A percentile compares a stretch with the other conserved stretches of the same genome.
phyloP scores from a whole-genome alignment of 2,113 vertebrate genomes.

The Leucopsar rothschildi region DNA sequence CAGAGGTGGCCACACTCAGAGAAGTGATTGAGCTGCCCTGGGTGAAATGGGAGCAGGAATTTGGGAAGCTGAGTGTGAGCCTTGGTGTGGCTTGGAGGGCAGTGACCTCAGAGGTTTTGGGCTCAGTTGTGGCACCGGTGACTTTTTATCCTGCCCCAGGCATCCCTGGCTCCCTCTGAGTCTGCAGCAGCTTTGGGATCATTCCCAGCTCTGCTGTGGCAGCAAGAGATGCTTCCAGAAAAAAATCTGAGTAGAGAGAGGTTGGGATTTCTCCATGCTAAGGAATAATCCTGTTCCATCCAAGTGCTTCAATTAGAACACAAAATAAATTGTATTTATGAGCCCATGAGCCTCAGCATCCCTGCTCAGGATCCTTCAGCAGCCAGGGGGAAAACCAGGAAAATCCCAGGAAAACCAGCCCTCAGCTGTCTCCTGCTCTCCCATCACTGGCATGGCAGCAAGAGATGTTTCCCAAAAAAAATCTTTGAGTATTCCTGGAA shows the following conservation, averaged over 20 bases:
- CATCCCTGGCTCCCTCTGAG: not conserved
- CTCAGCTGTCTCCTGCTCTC: not conserved
- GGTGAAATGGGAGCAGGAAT: not conserved
- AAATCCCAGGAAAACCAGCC: not conserved
- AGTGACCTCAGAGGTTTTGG: not conserved
- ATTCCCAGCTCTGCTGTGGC: not conserved
- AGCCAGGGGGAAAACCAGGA: not conserved
- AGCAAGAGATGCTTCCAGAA: not conserved
- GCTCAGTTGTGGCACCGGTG: not conserved
- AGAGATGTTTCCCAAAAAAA: not conserved
- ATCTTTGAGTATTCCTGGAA: accelerated
- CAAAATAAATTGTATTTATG: not conserved
- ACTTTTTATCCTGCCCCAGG: not conserved
- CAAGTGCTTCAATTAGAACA: not conserved
- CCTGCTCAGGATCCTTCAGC: not conserved
- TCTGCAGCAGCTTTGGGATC: accelerated
- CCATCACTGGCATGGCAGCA: accelerated
- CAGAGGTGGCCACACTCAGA: accelerated
- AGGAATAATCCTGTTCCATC: not conserved
- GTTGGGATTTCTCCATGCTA: not conserved
- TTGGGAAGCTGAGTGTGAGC: not conserved
- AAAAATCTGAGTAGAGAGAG: not conserved
- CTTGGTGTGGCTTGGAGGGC: not conserved
- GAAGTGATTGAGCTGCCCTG: not conserved
- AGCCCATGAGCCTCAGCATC: not conserved